phyloP scores from a whole-genome alignment of 1,140 invertebrate genomes.

The Pseudomyrmex pallidus region DNA sequence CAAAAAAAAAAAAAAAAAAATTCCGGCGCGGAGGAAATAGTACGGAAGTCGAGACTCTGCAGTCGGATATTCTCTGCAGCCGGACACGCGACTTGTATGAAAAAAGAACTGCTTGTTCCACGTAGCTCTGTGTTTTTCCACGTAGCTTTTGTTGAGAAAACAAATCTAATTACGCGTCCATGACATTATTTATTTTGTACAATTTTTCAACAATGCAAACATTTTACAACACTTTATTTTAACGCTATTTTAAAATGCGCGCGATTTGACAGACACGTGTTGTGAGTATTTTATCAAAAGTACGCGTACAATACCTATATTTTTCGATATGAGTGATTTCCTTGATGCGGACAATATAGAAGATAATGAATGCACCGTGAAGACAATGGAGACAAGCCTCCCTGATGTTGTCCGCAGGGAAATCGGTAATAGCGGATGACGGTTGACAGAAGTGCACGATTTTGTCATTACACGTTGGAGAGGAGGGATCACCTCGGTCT shows the following conservation, averaged over 20 bases:
- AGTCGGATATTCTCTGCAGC: background rate
- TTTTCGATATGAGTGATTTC: no score
- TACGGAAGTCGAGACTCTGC: background rate
- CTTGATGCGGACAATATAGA: background rate
- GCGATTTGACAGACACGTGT: no score
- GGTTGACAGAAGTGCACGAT: slow-evolving; percentile 59
- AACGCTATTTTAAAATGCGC: no score
- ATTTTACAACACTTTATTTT: no score
- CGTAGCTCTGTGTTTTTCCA: no score
- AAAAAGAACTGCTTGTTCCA: background rate
- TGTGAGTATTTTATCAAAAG: no score
- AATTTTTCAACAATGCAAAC: slow-evolving; percentile 7
- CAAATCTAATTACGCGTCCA: background rate
- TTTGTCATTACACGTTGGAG: slow-evolving; percentile 64
- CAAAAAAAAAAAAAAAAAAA: background rate
- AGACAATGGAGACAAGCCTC: slow-evolving; percentile 17
- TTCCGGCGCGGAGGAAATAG: background rate
- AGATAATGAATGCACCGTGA: background rate
- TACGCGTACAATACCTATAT: no score
- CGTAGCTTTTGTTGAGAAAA: no score
- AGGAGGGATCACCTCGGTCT: slow-evolving; percentile 1
- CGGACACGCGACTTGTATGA: background rate
- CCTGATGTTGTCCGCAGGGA: slow-evolving; percentile 12
- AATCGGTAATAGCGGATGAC: slow-evolving; percentile 47
- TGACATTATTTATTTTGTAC: background rate